Evolutionary conservation across 2,113 vertebrate species (phyloP), one percentile per base, ranked within the genome.

Genomic region (Eulemur macaco): DNA sequence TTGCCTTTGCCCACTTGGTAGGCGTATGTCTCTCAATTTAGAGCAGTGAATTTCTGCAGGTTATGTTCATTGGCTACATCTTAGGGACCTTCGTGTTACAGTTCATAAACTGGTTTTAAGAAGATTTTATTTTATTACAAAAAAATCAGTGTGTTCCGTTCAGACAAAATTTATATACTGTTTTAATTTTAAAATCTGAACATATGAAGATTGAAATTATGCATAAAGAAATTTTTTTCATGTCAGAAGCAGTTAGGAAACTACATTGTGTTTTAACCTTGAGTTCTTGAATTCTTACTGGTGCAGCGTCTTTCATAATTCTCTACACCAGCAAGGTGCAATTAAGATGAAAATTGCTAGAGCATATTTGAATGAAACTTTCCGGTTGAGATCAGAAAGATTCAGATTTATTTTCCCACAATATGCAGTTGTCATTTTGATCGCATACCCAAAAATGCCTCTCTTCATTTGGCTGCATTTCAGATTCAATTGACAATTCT

Each of bases 261-360:
- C 87, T 93, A 74, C 71, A 74, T 91, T 97, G 78, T 97, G 68
- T 97, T 97, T 94, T 96, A 95, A 97, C 86, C 88, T 81, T 95
- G 97, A 96, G 66, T 96, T 96, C 83, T 89, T 78, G 73, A 89
- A 90, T 96, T 84, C 83, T 95, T 94, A 78, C 20, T 89, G 82
- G 18, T 86, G 80, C 50, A 31, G 20, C 91, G 56, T 97, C 74
- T 97, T 96, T 97, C 27, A 47, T 94, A 95, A 97, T 95, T 97
- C 93, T 97, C 86, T 82, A 97, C 78, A 94, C 76, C 88, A 93
- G 77, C 0, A 0, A 97, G 63, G 88, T 94, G 78, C 96, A 97
- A 92, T 98, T 97, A 97, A 98, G 97, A 93, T 94, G 96, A 96
- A 94, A 96, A 98, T 97, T 96, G 94, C 86, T 96, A 71, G 86